phyloP scores from a whole-genome alignment of 1,140 invertebrate genomes.

The Mylabris phalerata region DNA sequence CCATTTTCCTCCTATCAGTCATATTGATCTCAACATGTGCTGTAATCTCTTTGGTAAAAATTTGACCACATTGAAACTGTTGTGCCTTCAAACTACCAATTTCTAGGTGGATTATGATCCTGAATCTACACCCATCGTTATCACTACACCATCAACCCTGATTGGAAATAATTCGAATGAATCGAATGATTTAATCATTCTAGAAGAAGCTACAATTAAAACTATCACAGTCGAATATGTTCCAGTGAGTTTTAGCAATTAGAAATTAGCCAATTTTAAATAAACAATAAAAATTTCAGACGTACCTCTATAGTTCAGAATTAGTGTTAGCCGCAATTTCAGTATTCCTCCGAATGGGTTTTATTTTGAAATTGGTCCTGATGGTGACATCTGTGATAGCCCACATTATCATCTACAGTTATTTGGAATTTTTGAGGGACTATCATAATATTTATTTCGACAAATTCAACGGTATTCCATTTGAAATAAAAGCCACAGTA shows the following conservation, averaged over 20 bases:
- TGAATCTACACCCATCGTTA: conserved; percentile 6
- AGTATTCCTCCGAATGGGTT: conserved; percentile 75
- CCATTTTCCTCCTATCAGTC: conserved; percentile 61
- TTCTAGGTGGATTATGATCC: conserved; percentile 38
- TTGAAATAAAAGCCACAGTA: conserved; percentile 58
- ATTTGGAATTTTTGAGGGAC: conserved; percentile 51
- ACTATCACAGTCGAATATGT: conserved; percentile 34
- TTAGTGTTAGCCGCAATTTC: conserved; percentile 71
- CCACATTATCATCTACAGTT: conserved; percentile 58
- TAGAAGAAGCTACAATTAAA: conserved; percentile 7
- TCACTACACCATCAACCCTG: background rate
- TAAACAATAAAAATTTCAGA: conserved; percentile 46
- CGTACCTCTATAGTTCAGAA: conserved; percentile 72
- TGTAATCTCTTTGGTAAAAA: conserved; percentile 61
- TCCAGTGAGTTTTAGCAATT: conserved; percentile 39
- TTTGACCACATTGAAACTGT: background rate
- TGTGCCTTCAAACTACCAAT: background rate
- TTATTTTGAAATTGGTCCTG: conserved; percentile 69
- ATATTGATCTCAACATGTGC: conserved; percentile 58
- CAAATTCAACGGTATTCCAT: conserved; percentile 59
- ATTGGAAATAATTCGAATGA: background rate
- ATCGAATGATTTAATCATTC: background rate
- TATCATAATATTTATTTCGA: conserved; percentile 50
- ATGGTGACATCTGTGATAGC: conserved; percentile 62
- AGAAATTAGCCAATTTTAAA: background rate